These are phyloP conservation scores for Ranitomeya variabilis DNA, from an alignment of 2,113 vertebrate species.

Conservation along the genomic window DNA sequence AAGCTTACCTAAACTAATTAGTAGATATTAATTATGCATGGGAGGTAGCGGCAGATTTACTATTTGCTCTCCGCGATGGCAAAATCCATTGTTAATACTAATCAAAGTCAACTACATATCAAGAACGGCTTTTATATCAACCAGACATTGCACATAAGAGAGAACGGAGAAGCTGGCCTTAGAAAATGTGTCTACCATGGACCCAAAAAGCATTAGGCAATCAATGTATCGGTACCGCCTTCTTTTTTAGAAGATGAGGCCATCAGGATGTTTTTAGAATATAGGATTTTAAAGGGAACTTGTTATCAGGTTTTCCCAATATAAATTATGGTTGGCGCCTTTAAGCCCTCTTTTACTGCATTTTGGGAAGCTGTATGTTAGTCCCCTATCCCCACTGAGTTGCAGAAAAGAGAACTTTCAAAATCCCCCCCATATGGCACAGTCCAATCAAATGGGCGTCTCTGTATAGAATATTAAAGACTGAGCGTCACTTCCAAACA, in stretches of 20 bases:
- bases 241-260: not conserved
- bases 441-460: too few relatives aligned
- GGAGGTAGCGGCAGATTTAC: slow-evolving; percentile 16
- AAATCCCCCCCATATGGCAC: too few relatives aligned
- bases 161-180: not conserved
- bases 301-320: too few relatives aligned
- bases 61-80: slow-evolving; percentile 15
- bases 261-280: too few relatives aligned
- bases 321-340: too few relatives aligned
- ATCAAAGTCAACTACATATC: slow-evolving; percentile 35
- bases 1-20: slow-evolving; percentile 51
- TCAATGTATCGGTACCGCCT: not conserved
- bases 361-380: too few relatives aligned
- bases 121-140: slow-evolving; percentile 20
- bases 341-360: too few relatives aligned
- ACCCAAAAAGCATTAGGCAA: not conserved
- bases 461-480: too few relatives aligned
- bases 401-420: too few relatives aligned
- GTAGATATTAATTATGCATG: slow-evolving; percentile 51
- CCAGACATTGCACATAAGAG: not conserved
- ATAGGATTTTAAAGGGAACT: too few relatives aligned
- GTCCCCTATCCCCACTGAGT: too few relatives aligned
- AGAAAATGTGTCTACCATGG: not conserved
- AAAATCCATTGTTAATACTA: slow-evolving; percentile 13
- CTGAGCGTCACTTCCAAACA: too few relatives aligned